These are phyloP conservation scores for Dinoponera quadriceps DNA, from an alignment of 1,140 invertebrate genomes.

Conservation along the genomic window DNA sequence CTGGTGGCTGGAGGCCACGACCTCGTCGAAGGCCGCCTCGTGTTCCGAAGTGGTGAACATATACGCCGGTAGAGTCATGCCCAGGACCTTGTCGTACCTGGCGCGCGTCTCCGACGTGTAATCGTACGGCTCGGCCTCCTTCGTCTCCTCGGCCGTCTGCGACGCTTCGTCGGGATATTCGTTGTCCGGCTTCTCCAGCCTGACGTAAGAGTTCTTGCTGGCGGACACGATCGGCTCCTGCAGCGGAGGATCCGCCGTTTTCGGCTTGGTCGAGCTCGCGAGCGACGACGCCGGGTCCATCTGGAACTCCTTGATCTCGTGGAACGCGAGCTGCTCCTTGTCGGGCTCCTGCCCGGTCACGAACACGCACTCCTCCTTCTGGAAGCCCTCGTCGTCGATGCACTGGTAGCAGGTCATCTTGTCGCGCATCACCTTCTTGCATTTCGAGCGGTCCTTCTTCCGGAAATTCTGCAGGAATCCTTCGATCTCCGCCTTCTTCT, in stretches of 20 bases:
- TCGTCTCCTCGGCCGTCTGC: slow-evolving; percentile 48
- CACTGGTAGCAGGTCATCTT: slow-evolving; percentile 92
- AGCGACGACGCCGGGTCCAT: slow-evolving; percentile 19
- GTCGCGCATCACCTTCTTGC: slow-evolving; percentile 89
- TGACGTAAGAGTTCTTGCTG: slow-evolving; percentile 63
- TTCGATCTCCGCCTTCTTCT: slow-evolving; percentile 88
- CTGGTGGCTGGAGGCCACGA: slow-evolving; percentile 59
- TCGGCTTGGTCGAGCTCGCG: slow-evolving; percentile 21
- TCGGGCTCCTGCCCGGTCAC: slow-evolving; percentile 83
- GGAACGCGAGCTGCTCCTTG: slow-evolving; percentile 20
- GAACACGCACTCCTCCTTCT: slow-evolving; percentile 92
- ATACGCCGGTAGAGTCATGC: slow-evolving; percentile 88
- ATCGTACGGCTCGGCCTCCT: slow-evolving; percentile 81
- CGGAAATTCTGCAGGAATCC: slow-evolving; percentile 89
- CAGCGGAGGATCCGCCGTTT: background rate
- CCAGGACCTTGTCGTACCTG: slow-evolving; percentile 87
- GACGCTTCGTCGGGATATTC: slow-evolving; percentile 57
- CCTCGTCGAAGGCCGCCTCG: slow-evolving; percentile 89
- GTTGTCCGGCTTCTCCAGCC: slow-evolving; percentile 24
- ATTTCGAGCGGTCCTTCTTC: slow-evolving; percentile 89
- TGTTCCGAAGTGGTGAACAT: slow-evolving; percentile 89
- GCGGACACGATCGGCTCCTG: slow-evolving; percentile 67
- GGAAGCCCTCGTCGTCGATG: slow-evolving; percentile 88
- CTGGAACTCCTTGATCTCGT: slow-evolving; percentile 49
- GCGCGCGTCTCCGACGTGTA: slow-evolving; percentile 88